Evolutionary conservation across 2,797 vertebrate genomes (phyloP).

Genomic region (Arnoldichthys spilopterus): DNA sequence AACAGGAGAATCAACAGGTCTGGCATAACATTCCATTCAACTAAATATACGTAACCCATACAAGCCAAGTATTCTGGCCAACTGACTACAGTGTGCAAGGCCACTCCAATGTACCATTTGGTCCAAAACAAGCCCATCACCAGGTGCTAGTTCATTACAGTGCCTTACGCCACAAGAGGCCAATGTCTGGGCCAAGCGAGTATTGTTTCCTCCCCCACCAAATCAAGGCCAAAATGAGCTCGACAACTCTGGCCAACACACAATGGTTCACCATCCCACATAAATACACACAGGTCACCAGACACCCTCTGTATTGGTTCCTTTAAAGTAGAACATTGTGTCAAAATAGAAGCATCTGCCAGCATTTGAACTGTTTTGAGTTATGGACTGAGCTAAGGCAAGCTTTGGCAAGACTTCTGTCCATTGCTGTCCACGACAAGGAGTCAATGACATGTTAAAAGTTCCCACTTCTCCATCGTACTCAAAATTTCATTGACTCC

Average conservation of each 20-base stretch:
- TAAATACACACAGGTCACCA: neutral
- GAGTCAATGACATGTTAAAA: neutral
- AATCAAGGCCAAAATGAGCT: neutral
- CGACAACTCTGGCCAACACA: neutral
- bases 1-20: no score
- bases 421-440: neutral
- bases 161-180: no score
- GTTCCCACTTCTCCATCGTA: neutral
- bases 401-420: neutral
- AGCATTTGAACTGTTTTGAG: neutral
- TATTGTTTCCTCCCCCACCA: neutral
- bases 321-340: neutral
- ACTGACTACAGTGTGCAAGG: neutral
- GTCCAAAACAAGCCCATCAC: neutral
- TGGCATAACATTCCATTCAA: no score
- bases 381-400: neutral
- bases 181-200: neutral
- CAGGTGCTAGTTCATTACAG: neutral
- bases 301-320: neutral
- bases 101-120: neutral
- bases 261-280: neutral
- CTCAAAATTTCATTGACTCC: neutral
- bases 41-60: no score
- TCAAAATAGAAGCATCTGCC: slow-evolving; percentile 7
- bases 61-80: neutral